phyloP scores from a whole-genome alignment of 2,797 vertebrate genomes.

The Morus bassanus region DNA sequence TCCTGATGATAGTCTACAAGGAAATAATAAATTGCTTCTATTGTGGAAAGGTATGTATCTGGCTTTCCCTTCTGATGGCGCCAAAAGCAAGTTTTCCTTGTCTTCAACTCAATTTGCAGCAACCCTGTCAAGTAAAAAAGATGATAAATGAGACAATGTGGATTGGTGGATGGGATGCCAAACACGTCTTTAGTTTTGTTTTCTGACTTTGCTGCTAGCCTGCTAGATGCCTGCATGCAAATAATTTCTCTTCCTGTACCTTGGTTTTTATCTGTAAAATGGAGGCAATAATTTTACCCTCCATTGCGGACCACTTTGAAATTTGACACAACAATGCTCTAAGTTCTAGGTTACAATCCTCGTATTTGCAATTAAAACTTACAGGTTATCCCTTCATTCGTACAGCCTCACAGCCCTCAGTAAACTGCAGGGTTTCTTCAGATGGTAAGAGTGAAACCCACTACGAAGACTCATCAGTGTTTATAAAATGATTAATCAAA shows the following conservation, averaged over 20 bases:
- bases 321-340: background rate
- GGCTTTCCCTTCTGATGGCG: constrained; percentile 94
- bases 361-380: background rate
- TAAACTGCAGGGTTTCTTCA: background rate
- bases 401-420: background rate
- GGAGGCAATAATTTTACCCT: background rate
- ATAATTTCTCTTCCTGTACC: background rate
- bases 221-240: background rate
- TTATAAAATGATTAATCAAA: background rate
- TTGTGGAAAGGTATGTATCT: constrained; percentile 93
- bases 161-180: background rate
- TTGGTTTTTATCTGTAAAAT: background rate
- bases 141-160: background rate
- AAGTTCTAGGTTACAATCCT: background rate
- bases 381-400: background rate
- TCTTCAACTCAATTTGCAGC: constrained; percentile 90
- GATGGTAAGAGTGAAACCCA: background rate
- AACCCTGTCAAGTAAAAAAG: constrained; percentile 77
- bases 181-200: background rate
- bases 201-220: background rate
- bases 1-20: constrained; percentile 89
- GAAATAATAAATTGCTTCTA: constrained; percentile 98
- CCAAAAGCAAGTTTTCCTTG: constrained; percentile 96
- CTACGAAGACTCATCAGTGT: background rate
- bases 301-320: background rate